Conservation (phyloP, 2,113 vertebrate species). For the Melanerpes formicivorus region DNA sequence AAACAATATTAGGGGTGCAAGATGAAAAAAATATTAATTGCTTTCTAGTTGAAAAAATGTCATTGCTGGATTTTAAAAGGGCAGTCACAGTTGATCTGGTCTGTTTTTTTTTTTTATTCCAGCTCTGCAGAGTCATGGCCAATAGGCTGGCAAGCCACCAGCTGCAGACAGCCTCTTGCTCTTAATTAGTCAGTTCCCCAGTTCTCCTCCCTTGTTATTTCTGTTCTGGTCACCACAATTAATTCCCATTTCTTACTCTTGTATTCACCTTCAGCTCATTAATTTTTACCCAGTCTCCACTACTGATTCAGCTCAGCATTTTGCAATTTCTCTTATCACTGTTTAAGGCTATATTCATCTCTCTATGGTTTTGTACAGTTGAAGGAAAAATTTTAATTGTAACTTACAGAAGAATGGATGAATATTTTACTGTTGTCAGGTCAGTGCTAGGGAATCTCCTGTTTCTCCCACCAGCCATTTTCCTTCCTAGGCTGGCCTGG, state of each 20-base stretch:
- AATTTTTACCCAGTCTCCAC: neutral
- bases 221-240: constrained; percentile 3
- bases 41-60: neutral
- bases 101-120: neutral
- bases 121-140: neutral
- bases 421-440: neutral
- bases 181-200: neutral
- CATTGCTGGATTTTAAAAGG: neutral
- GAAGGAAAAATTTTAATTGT: neutral
- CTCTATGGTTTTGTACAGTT: neutral
- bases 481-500: neutral
- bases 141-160: neutral
- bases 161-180: neutral
- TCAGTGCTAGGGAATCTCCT: neutral
- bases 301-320: neutral
- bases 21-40: neutral
- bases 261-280: constrained; percentile 7
- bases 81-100: neutral
- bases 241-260: neutral
- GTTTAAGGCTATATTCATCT: neutral
- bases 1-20: neutral
- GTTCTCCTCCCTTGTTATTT: neutral
- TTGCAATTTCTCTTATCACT: neutral
- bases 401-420: neutral
- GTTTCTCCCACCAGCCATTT: neutral